Percentiles rank a stretch among this genome's conserved stretches.
Conservation (phyloP, 2,888 invertebrate species). For the Watsonalla binaria region DNA sequence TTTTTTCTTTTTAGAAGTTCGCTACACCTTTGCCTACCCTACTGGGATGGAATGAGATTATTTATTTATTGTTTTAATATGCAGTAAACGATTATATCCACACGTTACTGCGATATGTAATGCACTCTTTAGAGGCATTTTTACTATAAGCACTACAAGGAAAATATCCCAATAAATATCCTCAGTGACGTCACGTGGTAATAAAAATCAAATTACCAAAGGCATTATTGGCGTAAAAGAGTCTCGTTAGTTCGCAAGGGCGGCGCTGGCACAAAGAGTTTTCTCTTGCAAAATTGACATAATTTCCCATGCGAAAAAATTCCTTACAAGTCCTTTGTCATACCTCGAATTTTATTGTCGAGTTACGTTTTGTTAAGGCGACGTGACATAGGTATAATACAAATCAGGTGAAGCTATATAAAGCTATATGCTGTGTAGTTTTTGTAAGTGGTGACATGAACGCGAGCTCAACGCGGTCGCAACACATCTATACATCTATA, state of each 20-base stretch:
- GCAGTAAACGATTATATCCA: too few species aligned
- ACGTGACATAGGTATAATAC: neutral
- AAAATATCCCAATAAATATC: neutral
- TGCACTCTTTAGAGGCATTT: too few species aligned
- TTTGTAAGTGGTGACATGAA: too few species aligned
- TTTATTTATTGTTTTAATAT: too few species aligned
- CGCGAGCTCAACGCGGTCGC: too few species aligned
- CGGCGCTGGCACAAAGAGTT: slow-evolving; percentile 22
- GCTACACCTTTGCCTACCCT: too few species aligned
- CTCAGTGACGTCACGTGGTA: neutral
- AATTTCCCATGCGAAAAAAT: slow-evolving; percentile 39
- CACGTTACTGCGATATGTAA: too few species aligned
- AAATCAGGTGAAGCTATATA: neutral
- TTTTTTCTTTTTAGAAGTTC: too few species aligned
- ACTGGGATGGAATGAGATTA: too few species aligned
- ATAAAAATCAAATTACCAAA: slow-evolving; percentile 6
- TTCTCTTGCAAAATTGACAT: slow-evolving; percentile 41
- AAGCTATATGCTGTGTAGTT: neutral
- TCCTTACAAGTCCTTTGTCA: slow-evolving; percentile 36
- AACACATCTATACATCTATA: too few species aligned
- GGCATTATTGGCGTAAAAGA: slow-evolving; percentile 1
- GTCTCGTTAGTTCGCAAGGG: slow-evolving; percentile 3
- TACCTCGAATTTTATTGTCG: slow-evolving; percentile 41
- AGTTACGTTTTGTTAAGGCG: slow-evolving; percentile 8
- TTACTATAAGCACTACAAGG: too few species aligned